These are phyloP conservation scores for Apantesis nais DNA, from an alignment of 2,888 invertebrate species.

Conservation along the genomic window DNA sequence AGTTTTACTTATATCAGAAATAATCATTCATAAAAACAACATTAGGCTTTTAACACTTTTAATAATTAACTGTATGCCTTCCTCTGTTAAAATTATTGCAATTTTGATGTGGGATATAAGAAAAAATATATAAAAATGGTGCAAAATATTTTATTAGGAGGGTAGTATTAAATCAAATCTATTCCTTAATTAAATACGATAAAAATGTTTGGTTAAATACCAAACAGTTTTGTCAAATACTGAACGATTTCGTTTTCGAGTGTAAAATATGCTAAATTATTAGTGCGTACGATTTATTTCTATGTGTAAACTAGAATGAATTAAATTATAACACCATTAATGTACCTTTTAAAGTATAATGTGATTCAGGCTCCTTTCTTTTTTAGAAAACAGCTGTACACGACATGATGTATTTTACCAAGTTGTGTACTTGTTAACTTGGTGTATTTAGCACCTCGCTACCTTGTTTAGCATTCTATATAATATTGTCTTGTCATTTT, in stretches of 20 bases:
- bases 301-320: background rate
- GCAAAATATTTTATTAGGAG: background rate
- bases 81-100: background rate
- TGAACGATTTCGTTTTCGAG: background rate
- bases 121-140: background rate
- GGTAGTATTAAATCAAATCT: background rate
- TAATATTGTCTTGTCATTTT: conserved; percentile 5
- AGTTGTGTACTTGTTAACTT: background rate
- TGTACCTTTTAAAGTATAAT: too few relatives aligned
- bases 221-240: too few relatives aligned
- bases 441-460: background rate
- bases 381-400: background rate
- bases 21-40: background rate
- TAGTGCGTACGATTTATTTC: background rate
- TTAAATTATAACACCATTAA: background rate
- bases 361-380: background rate
- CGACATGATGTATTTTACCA: background rate
- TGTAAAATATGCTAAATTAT: background rate
- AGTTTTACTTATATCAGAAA: background rate
- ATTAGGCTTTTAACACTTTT: background rate
- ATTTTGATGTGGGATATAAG: background rate
- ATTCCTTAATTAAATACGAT: background rate
- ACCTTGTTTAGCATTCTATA: background rate
- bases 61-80: background rate
- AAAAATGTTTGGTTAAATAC: too few relatives aligned